phyloP scores from a whole-genome alignment of 2,797 vertebrate genomes.

The Chaetodon trifasciatus region DNA sequence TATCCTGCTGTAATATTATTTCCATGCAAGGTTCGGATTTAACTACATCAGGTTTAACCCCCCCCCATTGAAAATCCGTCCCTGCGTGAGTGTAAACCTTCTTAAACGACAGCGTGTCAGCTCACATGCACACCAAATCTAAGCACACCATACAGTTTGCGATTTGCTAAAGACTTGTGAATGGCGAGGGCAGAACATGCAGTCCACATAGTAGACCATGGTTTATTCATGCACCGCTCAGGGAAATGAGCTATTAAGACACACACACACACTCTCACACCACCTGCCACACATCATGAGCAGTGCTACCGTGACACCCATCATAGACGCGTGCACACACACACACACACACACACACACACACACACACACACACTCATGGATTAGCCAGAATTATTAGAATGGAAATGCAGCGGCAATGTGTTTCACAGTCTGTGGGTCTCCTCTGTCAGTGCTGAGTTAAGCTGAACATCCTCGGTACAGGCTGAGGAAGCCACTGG shows the following conservation, averaged over 20 bases:
- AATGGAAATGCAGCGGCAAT: conserved; percentile 78
- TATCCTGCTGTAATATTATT: neutral
- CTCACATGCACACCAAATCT: conserved; percentile 26
- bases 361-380: conserved; percentile 32
- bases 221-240: conserved; percentile 78
- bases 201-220: conserved; percentile 59
- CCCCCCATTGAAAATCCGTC: neutral
- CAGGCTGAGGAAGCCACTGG: conserved; percentile 74
- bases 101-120: conserved; percentile 54
- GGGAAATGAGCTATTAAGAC: conserved; percentile 59
- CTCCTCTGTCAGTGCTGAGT: conserved; percentile 79
- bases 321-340: conserved; percentile 47
- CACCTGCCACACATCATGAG: conserved; percentile 72
- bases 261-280: conserved; percentile 46
- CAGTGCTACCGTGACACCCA: conserved; percentile 60
- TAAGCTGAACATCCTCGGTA: conserved; percentile 79
- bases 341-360: conserved; percentile 42
- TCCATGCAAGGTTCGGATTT: neutral
- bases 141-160: conserved; percentile 40
- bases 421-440: conserved; percentile 79
- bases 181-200: conserved; percentile 40
- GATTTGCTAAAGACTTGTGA: conserved; percentile 61
- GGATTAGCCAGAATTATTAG: conserved; percentile 79
- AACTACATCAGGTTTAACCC: no score
- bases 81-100: conserved; percentile 20